Base-by-base conservation (phyloP, 1,140 invertebrate genomes). In the Plutomurus gul region DNA sequence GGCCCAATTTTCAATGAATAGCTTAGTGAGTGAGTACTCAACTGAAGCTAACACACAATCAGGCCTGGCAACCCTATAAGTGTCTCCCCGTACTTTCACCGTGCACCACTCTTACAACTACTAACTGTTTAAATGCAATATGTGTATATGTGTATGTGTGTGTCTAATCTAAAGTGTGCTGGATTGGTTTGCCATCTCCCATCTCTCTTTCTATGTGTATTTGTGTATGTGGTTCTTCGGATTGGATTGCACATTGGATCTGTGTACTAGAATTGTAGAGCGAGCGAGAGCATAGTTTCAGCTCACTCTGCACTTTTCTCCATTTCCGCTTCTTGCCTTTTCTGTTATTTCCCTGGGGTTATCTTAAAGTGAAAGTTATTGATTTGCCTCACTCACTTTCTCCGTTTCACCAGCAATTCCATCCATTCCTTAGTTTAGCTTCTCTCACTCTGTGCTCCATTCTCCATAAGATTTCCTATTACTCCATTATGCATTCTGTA, bases 351-450 rank as follows among this genome's bases (percentile, higher is more conserved):
- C 81, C 81, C 81, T 37, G 16, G 81, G 72, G 81, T 46, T 71
- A 72, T 76, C 77, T 80, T 75, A 80, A 80, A 79, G 81, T 79
- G 81, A 82, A 82, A 82, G 76, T 82, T 82, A 82, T 82, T 82
- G 81, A 82, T 82, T 82, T 76, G 30, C 78, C 78, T 78, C 74
- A 75, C 73, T 75, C 73, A 72, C 70, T 72, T 72, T 72, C 40
- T 72, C 36, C 36, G 70, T 65, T 65, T 65, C 56, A 36, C 56
- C 22, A 56, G 13, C 22, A 22, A 56, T 56, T 56, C 49, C 51
- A 60, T 60, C 36, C 56, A 25, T 65, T n/a, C 39, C 39, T 65
- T 65, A 65, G 56, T 65, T 65, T 65, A 65, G 25, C 36, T 65
- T 65, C 25, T 25, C 36, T 51, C 47, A 51, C 47, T 51, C 47